Base-by-base conservation (phyloP, 2,113 vertebrate genomes). In the Halcyon senegalensis region DNA sequence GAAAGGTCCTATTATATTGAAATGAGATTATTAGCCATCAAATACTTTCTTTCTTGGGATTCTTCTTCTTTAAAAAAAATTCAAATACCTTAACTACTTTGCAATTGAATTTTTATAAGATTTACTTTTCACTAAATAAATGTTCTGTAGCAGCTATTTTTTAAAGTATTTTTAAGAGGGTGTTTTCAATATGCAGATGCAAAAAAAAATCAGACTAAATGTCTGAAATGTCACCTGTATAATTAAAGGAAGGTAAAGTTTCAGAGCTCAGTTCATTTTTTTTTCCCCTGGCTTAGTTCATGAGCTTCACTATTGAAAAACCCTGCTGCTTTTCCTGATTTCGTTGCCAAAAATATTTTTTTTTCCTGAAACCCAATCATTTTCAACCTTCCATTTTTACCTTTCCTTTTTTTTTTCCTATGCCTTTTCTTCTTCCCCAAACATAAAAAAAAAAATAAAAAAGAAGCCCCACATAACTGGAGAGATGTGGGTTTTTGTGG, bases 1-100 rank as follows among this genome's bases (percentile, higher is more conserved):
- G 98, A 98, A 98, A 98, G 98, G 98, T 99, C 98, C 98, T 98
- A 98, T 99, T 99, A 99, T 98, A 99, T 99, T 99, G 98, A 99
- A 99, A 99, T 98, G 98, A 99, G 98, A 98, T 98, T 98, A 98
- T 98, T 98, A 98, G 98, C 98, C 98, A 98, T 98, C 98, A 98
- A 98, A 98, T 98, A 98, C 98, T 98, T 98, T 98, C 97, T 98
- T 98, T 98, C 98, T 98, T 97, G 80, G 97, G 98, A 98, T 98
- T 98, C 97, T 98, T 98, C 96, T 97, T 97, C 94, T 88, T 98
- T 93, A 97, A 95, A 97, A 94, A 97, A 93, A 93, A 97, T 98
- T 98, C 98, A 98, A 98, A 98, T 98, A 98, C 97, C 98, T 98
- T 98, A 98, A 98, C 97, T 97, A 98, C 98, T 97, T 98, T 96